Evolutionary conservation across 2,888 invertebrate species (phyloP), one percentile per base, ranked within the genome.

Genomic region (Dugesia japonica): DNA sequence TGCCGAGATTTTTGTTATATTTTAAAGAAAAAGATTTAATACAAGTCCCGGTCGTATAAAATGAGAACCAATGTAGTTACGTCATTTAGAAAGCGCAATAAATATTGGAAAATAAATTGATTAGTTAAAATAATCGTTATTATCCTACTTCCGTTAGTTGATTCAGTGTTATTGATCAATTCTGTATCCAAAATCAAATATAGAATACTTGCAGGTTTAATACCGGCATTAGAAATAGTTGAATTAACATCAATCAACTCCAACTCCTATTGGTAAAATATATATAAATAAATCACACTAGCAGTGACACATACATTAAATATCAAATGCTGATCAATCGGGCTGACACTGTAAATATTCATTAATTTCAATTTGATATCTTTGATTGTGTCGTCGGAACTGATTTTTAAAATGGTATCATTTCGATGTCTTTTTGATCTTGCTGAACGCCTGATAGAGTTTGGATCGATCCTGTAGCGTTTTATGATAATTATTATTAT

Each of bases 311-410:
- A 38, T 13, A 56, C 56, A 56, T 56, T 56, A 23, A 56, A 56
- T 56, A 56, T 56, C 56, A 77, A 71, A 71, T 77, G 77, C 74
- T 77, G 77, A 56, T 77, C 77, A 23, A 76, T 71, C 4, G 77
- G 77, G 0, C 77, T 76, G 23, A 77, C 77, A 17, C 26, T 76
- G 28, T 77, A 77, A 1, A 77, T 42, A 13, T 56, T 71, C 77
- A 77, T 77, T n/a, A 77, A 42, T 38, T 71, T 26, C 42, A 77
- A 42, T 33, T 77, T 77, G 9, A 77, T 42, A 28, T 77, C 76
- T 33, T 71, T 28, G 17, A 77, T 42, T 13, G 77, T 76, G 26
- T 56, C 42, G 13, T 77, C 76, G 1, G 77, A 77, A 42, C 26
- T 42, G 20, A 77, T 31, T 42, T 23, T 56, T 9, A 77, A 26